Base-by-base conservation (phyloP, 1,140 invertebrate genomes). In the Hyposmocoma kahamanoa region DNA sequence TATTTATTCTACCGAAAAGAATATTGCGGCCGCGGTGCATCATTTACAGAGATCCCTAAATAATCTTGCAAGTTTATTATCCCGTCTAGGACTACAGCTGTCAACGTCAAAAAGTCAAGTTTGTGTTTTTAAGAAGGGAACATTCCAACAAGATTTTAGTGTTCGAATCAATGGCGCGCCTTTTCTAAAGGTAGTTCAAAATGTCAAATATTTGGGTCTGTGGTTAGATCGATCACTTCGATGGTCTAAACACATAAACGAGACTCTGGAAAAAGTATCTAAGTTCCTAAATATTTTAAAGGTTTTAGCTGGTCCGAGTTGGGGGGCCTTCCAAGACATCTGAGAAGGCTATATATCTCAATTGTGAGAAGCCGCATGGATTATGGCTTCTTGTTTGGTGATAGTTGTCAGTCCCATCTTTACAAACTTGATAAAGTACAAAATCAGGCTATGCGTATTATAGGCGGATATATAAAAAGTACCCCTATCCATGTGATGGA, bases 101-200 rank as follows among this genome's bases (percentile, higher is more conserved):
- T 60, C 53, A 6, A 11, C 30, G 5, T 10, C 10, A 11, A 64
- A 59, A 44, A 54, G 39, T 28, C 60, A 57, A 52, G 15, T 57
- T 3, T 64, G 54, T 42, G 13, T 60, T 15, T 64, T 64, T 45
- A 47, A 42, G 15, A 59, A 26, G 19, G 53, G 50, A 19, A 13
- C n/a, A n/a, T 36, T 36, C 15, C n/a, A 20, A 38, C 30, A n/a
- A 15, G 21, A 34, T 34, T 3, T 50, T 13, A n/a, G 30, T 1
- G 24, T 45, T 15, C 11, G 19, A 20, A 43, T 57, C 17, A 47
- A 58, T 19, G 28, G 34, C 19, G 18, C 9, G 11, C 0, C 34
- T 8, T n/a, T n/a, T n/a, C 17, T 62, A 30, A 3, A 50, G 19
- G 13, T 42, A 11, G 54, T 56, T 1, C 20, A 47, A 18, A 41